Conservation (phyloP, 2,113 vertebrate species). For the Rhineura floridana region DNA sequence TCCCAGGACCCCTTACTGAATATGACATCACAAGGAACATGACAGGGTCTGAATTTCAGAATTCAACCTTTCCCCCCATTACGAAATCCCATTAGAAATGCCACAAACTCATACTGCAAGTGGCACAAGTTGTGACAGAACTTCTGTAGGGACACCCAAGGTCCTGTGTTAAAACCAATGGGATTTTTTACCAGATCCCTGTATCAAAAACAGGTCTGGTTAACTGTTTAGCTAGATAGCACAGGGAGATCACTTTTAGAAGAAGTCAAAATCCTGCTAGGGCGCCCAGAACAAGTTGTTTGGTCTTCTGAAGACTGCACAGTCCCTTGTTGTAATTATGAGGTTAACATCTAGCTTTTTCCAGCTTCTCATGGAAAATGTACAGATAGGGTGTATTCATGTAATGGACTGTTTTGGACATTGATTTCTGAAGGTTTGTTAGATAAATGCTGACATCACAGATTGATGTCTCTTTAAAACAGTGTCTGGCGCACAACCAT, state of each 20-base stretch:
- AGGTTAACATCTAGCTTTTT: slow-evolving; percentile 53
- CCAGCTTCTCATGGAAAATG: slow-evolving; percentile 50
- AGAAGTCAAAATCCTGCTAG: background rate
- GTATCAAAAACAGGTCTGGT: background rate
- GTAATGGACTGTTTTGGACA: slow-evolving; percentile 82
- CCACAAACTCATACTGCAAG: background rate
- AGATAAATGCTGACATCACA: slow-evolving; percentile 98
- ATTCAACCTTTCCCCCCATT: background rate
- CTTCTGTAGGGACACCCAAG: too few relatives aligned
- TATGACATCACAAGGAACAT: background rate
- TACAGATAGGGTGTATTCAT: slow-evolving; percentile 73
- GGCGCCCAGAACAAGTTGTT: background rate
- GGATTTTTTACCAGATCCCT: background rate
- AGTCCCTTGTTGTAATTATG: background rate
- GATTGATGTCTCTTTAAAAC: slow-evolving; percentile 99
- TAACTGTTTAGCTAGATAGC: background rate
- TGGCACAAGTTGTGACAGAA: too few relatives aligned
- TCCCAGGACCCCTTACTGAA: background rate
- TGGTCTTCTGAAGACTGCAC: background rate
- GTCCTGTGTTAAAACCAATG: too few relatives aligned
- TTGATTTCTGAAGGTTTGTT: slow-evolving; percentile 96
- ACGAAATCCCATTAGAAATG: too few relatives aligned
- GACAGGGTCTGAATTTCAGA: background rate
- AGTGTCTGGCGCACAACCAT: slow-evolving; percentile 86
- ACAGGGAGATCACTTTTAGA: background rate